Percentiles rank a stretch among this genome's conserved stretches.
These are phyloP conservation scores for Diadegma fenestrale DNA, from an alignment of 2,888 invertebrate species.

Conservation along the genomic window DNA sequence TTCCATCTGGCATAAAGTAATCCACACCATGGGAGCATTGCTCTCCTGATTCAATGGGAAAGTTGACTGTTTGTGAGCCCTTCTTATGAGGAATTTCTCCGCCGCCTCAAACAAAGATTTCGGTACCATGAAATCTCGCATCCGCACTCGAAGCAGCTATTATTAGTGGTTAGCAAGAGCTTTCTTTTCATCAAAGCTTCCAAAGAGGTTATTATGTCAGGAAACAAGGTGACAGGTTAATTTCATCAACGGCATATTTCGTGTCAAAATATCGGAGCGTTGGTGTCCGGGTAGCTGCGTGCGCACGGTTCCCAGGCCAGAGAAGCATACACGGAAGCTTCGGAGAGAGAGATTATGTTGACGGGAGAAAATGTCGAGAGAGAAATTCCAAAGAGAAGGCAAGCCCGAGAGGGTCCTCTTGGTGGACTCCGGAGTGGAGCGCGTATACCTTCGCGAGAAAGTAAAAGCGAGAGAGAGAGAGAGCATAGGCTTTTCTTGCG, in stretches of 20 bases:
- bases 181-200: background rate
- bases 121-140: background rate
- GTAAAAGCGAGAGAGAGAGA: conserved; percentile 24
- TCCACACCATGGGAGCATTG: conserved; percentile 48
- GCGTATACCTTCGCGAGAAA: conserved; percentile 5
- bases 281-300: background rate
- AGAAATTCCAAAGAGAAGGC: conserved; percentile 7
- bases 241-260: background rate
- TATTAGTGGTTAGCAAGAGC: conserved; percentile 14
- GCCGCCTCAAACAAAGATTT: background rate
- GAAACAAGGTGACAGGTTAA: background rate
- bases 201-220: conserved; percentile 1
- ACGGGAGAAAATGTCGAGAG: conserved; percentile 39
- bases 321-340: background rate
- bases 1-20: background rate
- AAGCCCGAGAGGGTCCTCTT: conserved; percentile 16
- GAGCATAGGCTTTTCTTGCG: conserved; percentile 35
- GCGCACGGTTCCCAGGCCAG: conserved; percentile 1
- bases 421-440: background rate
- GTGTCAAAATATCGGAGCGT: background rate
- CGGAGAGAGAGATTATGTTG: background rate
- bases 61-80: conserved; percentile 27
- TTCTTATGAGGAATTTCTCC: background rate
- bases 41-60: conserved; percentile 68
- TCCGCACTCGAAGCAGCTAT: background rate